Conservation (phyloP, 1,140 invertebrate species). For the Drosophila fuyamai region DNA sequence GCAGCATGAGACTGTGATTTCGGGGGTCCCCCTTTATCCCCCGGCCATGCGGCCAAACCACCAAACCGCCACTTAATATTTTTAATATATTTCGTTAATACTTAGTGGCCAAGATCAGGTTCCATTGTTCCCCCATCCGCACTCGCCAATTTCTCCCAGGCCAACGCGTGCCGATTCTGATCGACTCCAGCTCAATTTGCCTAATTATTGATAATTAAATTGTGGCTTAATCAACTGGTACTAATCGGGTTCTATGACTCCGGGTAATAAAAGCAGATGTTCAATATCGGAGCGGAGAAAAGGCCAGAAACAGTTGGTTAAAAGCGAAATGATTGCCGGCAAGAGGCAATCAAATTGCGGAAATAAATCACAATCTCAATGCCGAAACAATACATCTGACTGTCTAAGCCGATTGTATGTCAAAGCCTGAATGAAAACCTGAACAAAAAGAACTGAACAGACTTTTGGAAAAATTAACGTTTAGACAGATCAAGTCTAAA, state of each 20-base stretch:
- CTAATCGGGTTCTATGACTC: constrained; percentile 15
- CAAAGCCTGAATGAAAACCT: constrained; percentile 33
- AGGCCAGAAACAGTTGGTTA: constrained; percentile 13
- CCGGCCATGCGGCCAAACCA: neutral
- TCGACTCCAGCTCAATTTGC: constrained; percentile 35
- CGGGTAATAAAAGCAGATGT: constrained; percentile 30
- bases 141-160: constrained; percentile 44
- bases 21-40: constrained; percentile 19
- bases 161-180: constrained; percentile 46
- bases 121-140: constrained; percentile 36
- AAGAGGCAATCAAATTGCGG: constrained; percentile 32
- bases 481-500: constrained; percentile 10
- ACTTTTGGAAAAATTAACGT: constrained; percentile 20
- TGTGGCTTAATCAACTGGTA: constrained; percentile 32
- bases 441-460: constrained; percentile 1
- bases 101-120: constrained; percentile 52
- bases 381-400: constrained; percentile 35
- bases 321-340: constrained; percentile 20
- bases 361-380: constrained; percentile 52
- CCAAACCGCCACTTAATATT: constrained; percentile 27
- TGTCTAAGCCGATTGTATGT: constrained; percentile 30
- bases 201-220: constrained; percentile 59
- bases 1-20: neutral
- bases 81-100: constrained; percentile 25
- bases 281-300: constrained; percentile 15